These are phyloP conservation scores for Eupeodes luniger DNA, from an alignment of 2,888 invertebrate species.

Conservation along the genomic window DNA sequence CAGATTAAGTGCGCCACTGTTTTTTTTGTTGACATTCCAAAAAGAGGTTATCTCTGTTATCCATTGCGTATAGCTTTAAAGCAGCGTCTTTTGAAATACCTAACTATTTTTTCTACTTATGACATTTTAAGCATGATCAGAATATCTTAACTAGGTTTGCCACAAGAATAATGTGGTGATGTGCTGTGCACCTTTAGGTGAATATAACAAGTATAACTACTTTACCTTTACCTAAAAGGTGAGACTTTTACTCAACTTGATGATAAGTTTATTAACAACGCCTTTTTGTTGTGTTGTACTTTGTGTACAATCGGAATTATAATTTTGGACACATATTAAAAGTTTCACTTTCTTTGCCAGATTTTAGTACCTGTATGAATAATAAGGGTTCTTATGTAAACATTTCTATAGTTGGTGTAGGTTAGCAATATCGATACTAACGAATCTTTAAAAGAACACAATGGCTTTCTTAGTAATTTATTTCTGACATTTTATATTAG, in stretches of 20 bases:
- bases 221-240: background rate
- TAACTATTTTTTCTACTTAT: background rate
- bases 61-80: background rate
- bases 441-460: too few species aligned
- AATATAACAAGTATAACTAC: background rate
- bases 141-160: background rate
- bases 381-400: slow-evolving; percentile 19
- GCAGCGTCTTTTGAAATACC: background rate
- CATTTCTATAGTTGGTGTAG: background rate
- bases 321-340: background rate
- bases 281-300: background rate
- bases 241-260: slow-evolving; percentile 36
- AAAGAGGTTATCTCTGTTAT: background rate
- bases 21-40: background rate
- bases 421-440: background rate
- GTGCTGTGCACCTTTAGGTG: slow-evolving; percentile 1
- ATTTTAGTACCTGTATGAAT: background rate
- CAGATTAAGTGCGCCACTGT: background rate
- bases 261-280: slow-evolving; percentile 35
- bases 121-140: background rate
- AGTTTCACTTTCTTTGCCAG: slow-evolving; percentile 20
- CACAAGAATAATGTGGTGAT: background rate
- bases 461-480: too few species aligned
- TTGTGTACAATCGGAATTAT: background rate
- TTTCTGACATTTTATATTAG: too few species aligned